Evolutionary conservation across 2,797 vertebrate genomes (phyloP), one percentile per base, ranked within the genome.

Genomic region (Glyptemys insculpta): DNA sequence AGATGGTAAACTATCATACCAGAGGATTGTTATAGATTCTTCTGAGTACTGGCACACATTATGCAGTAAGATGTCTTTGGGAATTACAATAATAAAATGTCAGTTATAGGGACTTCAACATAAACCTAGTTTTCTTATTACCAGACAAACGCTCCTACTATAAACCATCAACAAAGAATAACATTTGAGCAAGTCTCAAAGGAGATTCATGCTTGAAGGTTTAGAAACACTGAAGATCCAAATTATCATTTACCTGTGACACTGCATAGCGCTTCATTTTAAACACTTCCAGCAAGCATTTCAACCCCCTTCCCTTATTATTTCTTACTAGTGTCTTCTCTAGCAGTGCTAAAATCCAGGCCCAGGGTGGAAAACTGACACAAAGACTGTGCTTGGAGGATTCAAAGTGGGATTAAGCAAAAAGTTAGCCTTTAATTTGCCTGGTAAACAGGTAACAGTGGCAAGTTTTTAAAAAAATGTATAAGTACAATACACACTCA

Each of bases 1-100:
- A 86, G 74, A 95, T 91, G 65, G 47, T 68, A 95, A 94, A 93
- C 0, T 4, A 90, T 89, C 27, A 29, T 79, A 87, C 10, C 2
- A 15, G 90, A 68, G 27, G 15, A 91, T 41, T 88, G 21, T 88
- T 84, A 54, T 19, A 34, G 31, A 84, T 95, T 65, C n/a, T 57
- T 88, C 91, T 83, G 57, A 86, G 12, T 79, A 65, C 34, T 84
- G 19, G 21, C 8, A 54, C 19, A 37, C 5, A 86, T 56, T 85
- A 90, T 47, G 81, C 25, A 87, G n/a, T 85, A 92, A 92, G 37
- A 59, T 89, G 21, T 87, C 62, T 92, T 83, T 85, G 31, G 29
- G 16, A 94, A 92, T 81, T 87, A 84, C 19, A 86, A 9, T 57
- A 91, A 90, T 52, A 31, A 93, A 68, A 94, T 56, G 53, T 83